Evolutionary conservation across 2,797 vertebrate species (phyloP).

Genomic region (Etheostoma perlongum): DNA sequence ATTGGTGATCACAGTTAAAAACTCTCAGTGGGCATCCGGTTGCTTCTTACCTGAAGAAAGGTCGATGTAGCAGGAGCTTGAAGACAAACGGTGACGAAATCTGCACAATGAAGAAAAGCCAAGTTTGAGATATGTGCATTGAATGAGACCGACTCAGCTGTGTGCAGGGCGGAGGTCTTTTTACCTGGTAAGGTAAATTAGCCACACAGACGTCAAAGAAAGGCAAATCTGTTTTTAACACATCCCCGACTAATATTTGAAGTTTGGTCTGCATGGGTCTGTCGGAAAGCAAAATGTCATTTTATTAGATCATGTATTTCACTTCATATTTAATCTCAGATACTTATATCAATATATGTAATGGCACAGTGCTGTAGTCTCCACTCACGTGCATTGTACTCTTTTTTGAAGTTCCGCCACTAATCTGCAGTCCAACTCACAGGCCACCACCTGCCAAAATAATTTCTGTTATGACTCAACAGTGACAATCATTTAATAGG

Average conservation of each 20-base stretch:
- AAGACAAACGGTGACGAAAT: constrained; percentile 99
- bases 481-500: neutral
- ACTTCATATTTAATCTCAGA: neutral
- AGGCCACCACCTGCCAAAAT: constrained; percentile 92
- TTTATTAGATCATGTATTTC: neutral
- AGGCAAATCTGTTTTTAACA: constrained; percentile 94
- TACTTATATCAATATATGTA: neutral
- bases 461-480: neutral
- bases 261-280: constrained; percentile 94
- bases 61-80: constrained; percentile 96
- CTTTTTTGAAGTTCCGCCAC: constrained; percentile 98
- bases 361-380: neutral
- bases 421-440: constrained; percentile 95
- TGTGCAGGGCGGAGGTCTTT: neutral
- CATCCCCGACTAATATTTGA: constrained; percentile 94
- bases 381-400: constrained; percentile 97
- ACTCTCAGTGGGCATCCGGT: neutral
- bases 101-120: constrained; percentile 76
- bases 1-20: neutral
- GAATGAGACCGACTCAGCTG: neutral
- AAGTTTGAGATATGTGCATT: neutral
- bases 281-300: constrained; percentile 18
- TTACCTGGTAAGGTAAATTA: constrained; percentile 97
- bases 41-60: constrained; percentile 94
- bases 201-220: constrained; percentile 98